phyloP scores from a whole-genome alignment of 2,888 invertebrate species.

The Mythimna ferrago region DNA sequence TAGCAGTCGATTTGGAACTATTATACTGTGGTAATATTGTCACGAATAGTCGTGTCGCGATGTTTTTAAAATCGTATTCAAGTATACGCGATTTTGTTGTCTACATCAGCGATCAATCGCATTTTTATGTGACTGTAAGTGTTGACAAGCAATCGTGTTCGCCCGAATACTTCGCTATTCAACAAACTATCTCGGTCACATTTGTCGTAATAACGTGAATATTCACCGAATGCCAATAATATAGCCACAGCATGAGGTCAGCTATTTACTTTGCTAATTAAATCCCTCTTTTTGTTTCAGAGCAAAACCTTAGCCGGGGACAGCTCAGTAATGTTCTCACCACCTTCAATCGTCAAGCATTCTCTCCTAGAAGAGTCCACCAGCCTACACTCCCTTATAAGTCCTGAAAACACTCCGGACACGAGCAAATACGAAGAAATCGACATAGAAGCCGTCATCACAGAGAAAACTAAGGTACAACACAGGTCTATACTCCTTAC shows the following conservation, averaged over 20 bases:
- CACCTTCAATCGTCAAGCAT: conserved; percentile 96
- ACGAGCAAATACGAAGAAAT: conserved; percentile 79
- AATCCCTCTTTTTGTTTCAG: conserved; percentile 89
- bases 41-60: too few relatives aligned
- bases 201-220: too few relatives aligned
- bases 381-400: conserved; percentile 90
- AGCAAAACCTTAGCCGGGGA: conserved; percentile 96
- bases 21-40: too few relatives aligned
- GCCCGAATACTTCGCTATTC: too few relatives aligned
- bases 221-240: too few relatives aligned
- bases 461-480: conserved; percentile 89
- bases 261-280: conserved; percentile 1
- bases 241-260: neutral
- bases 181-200: too few relatives aligned
- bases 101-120: too few relatives aligned
- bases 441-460: conserved; percentile 83
- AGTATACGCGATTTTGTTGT: too few relatives aligned
- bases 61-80: too few relatives aligned
- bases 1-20: too few relatives aligned
- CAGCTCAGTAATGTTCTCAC: conserved; percentile 95
- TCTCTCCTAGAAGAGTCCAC: conserved; percentile 93
- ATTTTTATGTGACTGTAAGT: too few relatives aligned
- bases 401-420: conserved; percentile 85
- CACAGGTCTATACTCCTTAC: conserved; percentile 87
- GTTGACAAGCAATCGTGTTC: too few relatives aligned